phyloP scores from a whole-genome alignment of 92 coral and sea anemone species.

The Anthopleura xanthogrammica region DNA sequence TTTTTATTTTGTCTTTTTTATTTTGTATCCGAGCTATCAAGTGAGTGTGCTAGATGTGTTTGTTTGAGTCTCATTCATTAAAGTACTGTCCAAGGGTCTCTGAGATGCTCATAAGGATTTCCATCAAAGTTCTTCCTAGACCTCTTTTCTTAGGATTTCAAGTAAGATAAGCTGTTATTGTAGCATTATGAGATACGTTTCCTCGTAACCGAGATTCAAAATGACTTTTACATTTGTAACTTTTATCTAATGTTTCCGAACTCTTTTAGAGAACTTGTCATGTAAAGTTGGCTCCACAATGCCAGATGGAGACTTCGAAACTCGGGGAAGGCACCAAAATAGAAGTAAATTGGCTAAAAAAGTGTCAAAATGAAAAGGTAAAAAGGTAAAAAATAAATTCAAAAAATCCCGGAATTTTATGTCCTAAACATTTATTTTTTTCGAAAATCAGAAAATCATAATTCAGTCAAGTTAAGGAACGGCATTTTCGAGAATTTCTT shows the following conservation, averaged over 20 bases:
- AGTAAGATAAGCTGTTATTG: not conserved
- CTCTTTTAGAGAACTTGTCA: not conserved
- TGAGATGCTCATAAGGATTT: not conserved
- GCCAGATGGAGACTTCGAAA: not conserved
- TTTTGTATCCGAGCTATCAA: not conserved
- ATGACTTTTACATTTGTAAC: not conserved
- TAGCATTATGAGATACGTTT: not conserved
- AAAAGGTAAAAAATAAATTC: not conserved
- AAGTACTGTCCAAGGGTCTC: not conserved
- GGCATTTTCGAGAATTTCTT: not conserved
- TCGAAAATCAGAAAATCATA: not conserved
- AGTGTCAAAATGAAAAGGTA: not conserved
- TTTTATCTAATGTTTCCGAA: not conserved
- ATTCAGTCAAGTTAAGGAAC: not conserved
- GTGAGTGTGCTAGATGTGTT: not conserved
- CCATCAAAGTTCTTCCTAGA: not conserved
- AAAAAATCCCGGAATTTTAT: not conserved
- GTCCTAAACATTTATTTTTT: not conserved
- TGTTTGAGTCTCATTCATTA: conserved; percentile 2
- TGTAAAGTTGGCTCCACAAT: not conserved
- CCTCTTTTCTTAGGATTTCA: not conserved
- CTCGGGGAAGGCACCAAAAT: not conserved
- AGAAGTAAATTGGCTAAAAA: not conserved
- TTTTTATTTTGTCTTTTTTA: not conserved
- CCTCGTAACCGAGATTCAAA: not conserved